Evolutionary conservation across 2,113 vertebrate genomes (phyloP), one percentile per base, ranked within the genome.

Genomic region (Hydrolagus affinis): DNA sequence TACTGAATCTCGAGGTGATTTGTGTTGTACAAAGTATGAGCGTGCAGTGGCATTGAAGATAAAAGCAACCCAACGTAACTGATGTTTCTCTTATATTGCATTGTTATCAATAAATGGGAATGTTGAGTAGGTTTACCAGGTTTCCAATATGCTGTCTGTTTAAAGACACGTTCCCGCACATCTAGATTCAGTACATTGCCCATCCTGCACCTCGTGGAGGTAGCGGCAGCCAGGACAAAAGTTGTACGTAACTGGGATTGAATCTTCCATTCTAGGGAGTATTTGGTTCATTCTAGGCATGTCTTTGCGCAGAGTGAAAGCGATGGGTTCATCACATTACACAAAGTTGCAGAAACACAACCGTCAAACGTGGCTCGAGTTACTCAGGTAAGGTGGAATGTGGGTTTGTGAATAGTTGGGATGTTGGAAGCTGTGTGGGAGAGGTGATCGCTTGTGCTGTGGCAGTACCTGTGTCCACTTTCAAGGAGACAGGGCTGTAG

Each of bases 181-280:
- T 78, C 57, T 78, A 14, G 75, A 78, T 32, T 83, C 78, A 83
- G 62, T 83, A 83, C 78, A 83, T 83, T 68, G 78, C 78, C 78
- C 78, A 56, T 83, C 78, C 78, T 83, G 78, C 15, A 83, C 60
- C 78, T 10, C 62, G 62, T 83, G 76, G 76, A 80, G 76, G 76
- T 62, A 80, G 76, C 76, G 76, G 76, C 28, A 68, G 78, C 60
- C 62, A 83, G 60, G 62, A 83, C 78, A 68, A 78, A 6, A 32
- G 10, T 30, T 64, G 21, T 66, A 30, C 23, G 1, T 60, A 83
- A 66, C 8, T 32, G 0, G 9, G 66, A 68, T 62, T 17, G 59
- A 83, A 66, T 66, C 44, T 44, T 44, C 44, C 44, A 44, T 44
- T 44, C 44, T 44, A 44, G 6, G 44, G 44, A 6, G 44, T 44